Conservation (phyloP, 2,797 vertebrate species). For the Alfaro cultratus region DNA sequence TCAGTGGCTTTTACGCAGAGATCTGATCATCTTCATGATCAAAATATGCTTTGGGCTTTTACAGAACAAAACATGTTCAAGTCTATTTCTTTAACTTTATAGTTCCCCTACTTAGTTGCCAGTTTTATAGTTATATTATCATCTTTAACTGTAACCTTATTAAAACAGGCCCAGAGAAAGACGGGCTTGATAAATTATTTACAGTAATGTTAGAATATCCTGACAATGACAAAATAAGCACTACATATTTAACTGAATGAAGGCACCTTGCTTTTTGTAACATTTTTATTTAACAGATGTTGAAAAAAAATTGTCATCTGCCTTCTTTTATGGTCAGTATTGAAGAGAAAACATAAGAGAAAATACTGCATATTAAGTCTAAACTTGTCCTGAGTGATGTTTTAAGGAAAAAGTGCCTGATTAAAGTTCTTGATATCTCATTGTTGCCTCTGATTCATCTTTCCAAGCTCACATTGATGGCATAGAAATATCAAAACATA, state of each 20-base stretch:
- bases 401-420: slow-evolving; percentile 81
- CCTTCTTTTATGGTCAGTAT: slow-evolving; percentile 33
- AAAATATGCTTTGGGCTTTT: slow-evolving; percentile 43
- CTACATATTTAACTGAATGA: slow-evolving; percentile 58
- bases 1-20: slow-evolving; percentile 44
- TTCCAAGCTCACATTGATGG: not conserved
- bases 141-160: slow-evolving; percentile 49
- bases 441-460: slow-evolving; percentile 30
- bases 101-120: slow-evolving; percentile 26
- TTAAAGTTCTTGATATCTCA: slow-evolving; percentile 78
- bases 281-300: slow-evolving; percentile 53
- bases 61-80: slow-evolving; percentile 29
- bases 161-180: slow-evolving; percentile 42
- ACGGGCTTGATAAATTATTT: slow-evolving; percentile 20
- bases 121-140: slow-evolving; percentile 38
- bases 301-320: slow-evolving; percentile 40
- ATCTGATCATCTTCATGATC: slow-evolving; percentile 33
- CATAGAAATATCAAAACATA: not conserved
- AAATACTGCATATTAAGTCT: slow-evolving; percentile 41
- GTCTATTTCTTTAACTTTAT: slow-evolving; percentile 41
- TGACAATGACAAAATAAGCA: slow-evolving; percentile 58
- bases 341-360: slow-evolving; percentile 39
- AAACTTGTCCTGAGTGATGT: slow-evolving; percentile 55
- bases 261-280: slow-evolving; percentile 51
- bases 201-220: slow-evolving; percentile 32